phyloP scores from a whole-genome alignment of 2,888 invertebrate species.

The Lepas anatifera region DNA sequence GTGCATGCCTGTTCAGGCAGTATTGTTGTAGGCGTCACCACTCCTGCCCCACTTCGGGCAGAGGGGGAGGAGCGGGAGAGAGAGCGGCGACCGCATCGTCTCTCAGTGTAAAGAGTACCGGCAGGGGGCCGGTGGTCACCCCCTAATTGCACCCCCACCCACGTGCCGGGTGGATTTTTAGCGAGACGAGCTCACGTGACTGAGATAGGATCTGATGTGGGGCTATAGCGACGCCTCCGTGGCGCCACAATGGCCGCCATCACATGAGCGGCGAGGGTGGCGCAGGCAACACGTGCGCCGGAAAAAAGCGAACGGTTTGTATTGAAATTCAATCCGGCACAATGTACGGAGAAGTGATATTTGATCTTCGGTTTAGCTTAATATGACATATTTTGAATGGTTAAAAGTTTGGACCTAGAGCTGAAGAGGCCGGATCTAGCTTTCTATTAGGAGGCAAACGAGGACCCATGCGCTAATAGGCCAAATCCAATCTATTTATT shows the following conservation, averaged over 20 bases:
- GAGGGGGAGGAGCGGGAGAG: too few relatives aligned
- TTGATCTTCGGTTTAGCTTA: not conserved
- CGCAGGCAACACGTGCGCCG: not conserved
- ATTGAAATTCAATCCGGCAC: not conserved
- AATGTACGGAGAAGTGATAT: not conserved
- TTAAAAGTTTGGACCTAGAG: too few relatives aligned
- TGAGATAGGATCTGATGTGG: not conserved
- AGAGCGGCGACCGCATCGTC: not conserved
- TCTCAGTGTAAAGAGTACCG: not conserved
- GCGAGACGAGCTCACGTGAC: not conserved
- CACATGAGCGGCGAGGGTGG: not conserved
- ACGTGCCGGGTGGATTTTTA: not conserved
- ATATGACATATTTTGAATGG: too few relatives aligned
- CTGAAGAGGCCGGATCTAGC: too few relatives aligned
- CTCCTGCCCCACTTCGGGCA: not conserved
- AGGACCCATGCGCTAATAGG: too few relatives aligned
- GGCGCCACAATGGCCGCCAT: not conserved
- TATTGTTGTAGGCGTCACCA: not conserved
- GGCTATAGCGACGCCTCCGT: not conserved
- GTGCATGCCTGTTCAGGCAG: not conserved
- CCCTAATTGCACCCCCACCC: constrained; percentile 4
- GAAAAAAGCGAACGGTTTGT: not conserved
- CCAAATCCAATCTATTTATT: too few relatives aligned
- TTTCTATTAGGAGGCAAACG: too few relatives aligned
- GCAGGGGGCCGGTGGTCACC: not conserved